A percentile compares a stretch with the other conserved stretches of the same genome.
phyloP scores from a whole-genome alignment of 2,113 vertebrate genomes.

The Micronycteris hirsuta region DNA sequence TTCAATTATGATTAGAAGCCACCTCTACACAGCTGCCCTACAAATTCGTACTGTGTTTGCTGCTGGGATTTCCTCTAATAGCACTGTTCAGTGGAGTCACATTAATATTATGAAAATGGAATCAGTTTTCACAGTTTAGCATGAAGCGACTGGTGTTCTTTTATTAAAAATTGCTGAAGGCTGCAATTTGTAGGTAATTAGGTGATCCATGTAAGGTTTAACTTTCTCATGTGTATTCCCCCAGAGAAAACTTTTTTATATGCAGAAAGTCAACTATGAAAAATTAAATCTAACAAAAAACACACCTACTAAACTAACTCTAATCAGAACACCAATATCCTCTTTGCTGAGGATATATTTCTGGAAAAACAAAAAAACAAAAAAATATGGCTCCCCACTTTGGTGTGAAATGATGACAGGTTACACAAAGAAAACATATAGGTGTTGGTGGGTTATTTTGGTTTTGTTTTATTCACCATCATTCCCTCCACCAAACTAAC shows the following conservation, averaged over 20 bases:
- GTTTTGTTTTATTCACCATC: background rate
- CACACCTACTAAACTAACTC: background rate
- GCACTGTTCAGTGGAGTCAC: background rate
- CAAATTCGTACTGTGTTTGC: background rate
- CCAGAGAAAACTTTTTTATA: background rate
- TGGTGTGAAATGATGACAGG: background rate
- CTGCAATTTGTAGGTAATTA: slow-evolving; percentile 29
- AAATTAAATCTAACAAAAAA: slow-evolving; percentile 37
- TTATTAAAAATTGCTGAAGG: slow-evolving; percentile 43
- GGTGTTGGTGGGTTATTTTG: background rate
- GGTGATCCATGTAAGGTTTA: background rate
- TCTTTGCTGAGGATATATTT: background rate
- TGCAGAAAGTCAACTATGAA: background rate
- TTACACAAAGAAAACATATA: background rate
- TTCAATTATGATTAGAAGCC: background rate
- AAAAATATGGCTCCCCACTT: background rate
- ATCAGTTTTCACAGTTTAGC: background rate
- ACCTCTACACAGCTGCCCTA: background rate
- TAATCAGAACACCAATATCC: background rate
- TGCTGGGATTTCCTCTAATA: slow-evolving; percentile 46
- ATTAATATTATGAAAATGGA: background rate
- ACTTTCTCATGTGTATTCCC: background rate
- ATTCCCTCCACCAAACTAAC: background rate
- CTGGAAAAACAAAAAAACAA: background rate
- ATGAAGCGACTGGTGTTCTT: slow-evolving; percentile 37